Percentiles rank a stretch among this genome's conserved stretches.
These are phyloP conservation scores for Lasioglossum malachurum DNA, from an alignment of 2,888 invertebrate species.

Conservation along the genomic window DNA sequence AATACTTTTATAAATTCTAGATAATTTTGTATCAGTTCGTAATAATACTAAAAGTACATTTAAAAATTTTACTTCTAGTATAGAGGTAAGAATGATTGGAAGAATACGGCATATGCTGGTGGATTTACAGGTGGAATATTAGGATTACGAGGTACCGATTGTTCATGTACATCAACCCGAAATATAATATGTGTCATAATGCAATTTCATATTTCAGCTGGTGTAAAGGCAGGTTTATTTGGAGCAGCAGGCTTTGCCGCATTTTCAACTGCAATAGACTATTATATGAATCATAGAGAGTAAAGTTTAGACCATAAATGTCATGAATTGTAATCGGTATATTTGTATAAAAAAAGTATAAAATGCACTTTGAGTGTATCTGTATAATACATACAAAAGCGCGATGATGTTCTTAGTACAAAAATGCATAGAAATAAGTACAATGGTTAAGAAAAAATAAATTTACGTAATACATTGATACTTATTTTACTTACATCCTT, in stretches of 20 bases:
- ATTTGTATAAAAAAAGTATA: constrained; percentile 71
- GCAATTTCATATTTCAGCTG: constrained; percentile 88
- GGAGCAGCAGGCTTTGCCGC: constrained; percentile 99
- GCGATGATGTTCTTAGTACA: constrained; percentile 57
- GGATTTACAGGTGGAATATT: constrained; percentile 97
- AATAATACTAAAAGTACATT: constrained; percentile 71
- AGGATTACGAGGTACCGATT: constrained; percentile 90
- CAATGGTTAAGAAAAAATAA: constrained; percentile 66
- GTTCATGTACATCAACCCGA: constrained; percentile 7
- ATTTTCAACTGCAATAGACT: constrained; percentile 98
- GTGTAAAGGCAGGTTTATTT: constrained; percentile 95
- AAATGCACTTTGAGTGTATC: constrained; percentile 57
- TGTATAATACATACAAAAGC: constrained; percentile 63
- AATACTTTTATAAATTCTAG: constrained; percentile 56
- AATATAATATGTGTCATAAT: not conserved
- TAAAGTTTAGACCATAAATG: constrained; percentile 42
- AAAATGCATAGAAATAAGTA: constrained; percentile 73
- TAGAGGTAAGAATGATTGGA: constrained; percentile 98
- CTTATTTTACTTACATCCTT: constrained; percentile 37
- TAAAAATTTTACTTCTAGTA: constrained; percentile 85
- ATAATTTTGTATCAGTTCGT: constrained; percentile 15
- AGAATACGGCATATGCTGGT: constrained; percentile 98
- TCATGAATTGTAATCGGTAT: constrained; percentile 58
- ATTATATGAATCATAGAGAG: constrained; percentile 90
- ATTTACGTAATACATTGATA: constrained; percentile 57